Base-by-base conservation (phyloP, 2,888 invertebrate species). In the Tiphia femorata region DNA sequence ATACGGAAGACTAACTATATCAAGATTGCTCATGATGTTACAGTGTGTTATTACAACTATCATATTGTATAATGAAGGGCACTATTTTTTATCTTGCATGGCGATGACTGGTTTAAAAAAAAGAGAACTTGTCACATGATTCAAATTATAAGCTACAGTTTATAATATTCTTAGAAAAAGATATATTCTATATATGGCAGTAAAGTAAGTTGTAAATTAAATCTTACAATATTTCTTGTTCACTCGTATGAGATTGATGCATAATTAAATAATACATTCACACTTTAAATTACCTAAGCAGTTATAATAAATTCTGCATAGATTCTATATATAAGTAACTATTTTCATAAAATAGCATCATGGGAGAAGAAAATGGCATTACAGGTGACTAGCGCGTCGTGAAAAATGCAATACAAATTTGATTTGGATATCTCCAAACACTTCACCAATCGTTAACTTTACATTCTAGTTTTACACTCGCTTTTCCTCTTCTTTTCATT, bases 1-100 rank as follows among this genome's bases (percentile, higher is more conserved):
- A 72, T 66, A 66, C 62, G 77, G 75, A 76, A 76, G 77, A 77
- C 77, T 72, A 75, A 77, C 63, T 62, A 67, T 66, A 72, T 60
- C 61, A 58, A 58, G 49, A 66, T 33, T 70, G 48, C 38, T 65
- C n/a, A n/a, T n/a, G n/a, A n/a, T n/a, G n/a, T n/a, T n/a, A n/a
- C n/a, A n/a, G n/a, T n/a, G n/a, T n/a, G n/a, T n/a, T n/a, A n/a
- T n/a, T n/a, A n/a, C n/a, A n/a, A n/a, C n/a, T n/a, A n/a, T n/a
- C n/a, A n/a, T n/a, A n/a, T n/a, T n/a, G n/a, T n/a, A n/a, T n/a
- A n/a, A n/a, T n/a, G n/a, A n/a, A n/a, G n/a, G n/a, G n/a, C n/a
- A n/a, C n/a, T n/a, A 23, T 43, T n/a, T 27, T 10, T n/a, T 25
- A 27, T 38, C 20, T 49, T 35, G 21, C 29, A 16, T 55, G 41